These are phyloP conservation scores for Drosophila kanapiae DNA, from an alignment of 1,140 invertebrate species.

Conservation along the genomic window DNA sequence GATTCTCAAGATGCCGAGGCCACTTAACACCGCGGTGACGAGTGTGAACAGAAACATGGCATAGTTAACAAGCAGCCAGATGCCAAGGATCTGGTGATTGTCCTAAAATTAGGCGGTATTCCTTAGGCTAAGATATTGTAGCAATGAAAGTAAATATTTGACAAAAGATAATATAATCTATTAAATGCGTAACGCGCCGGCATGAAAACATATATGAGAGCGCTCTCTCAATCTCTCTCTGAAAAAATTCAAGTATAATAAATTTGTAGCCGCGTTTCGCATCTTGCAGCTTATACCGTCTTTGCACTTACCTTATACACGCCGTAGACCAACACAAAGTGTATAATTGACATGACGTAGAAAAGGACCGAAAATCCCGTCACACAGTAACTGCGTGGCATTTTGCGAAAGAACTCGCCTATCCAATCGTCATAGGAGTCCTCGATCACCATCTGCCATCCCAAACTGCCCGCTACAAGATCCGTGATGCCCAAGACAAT, in stretches of 20 bases:
- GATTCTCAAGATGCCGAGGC: conserved; percentile 3
- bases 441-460: conserved; percentile 12
- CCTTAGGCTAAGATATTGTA: too few species aligned
- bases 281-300: background rate
- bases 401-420: conserved; percentile 24
- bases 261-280: too few species aligned
- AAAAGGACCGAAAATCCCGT: background rate
- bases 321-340: conserved; percentile 25
- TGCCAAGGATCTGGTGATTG: conserved; percentile 16
- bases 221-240: too few species aligned
- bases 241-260: too few species aligned
- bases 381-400: conserved; percentile 18
- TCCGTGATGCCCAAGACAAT: conserved; percentile 11
- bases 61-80: conserved; percentile 36
- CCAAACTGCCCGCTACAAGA: conserved; percentile 7
- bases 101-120: background rate
- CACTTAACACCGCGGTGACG: conserved; percentile 29
- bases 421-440: background rate
- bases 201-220: background rate
- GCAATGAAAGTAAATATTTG: background rate
- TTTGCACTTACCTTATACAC: conserved; percentile 18
- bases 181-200: background rate
- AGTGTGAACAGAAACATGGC: conserved; percentile 27
- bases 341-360: conserved; percentile 9
- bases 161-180: background rate